These are phyloP conservation scores for Periparus ater DNA, from an alignment of 2,797 vertebrate genomes.

Conservation along the genomic window DNA sequence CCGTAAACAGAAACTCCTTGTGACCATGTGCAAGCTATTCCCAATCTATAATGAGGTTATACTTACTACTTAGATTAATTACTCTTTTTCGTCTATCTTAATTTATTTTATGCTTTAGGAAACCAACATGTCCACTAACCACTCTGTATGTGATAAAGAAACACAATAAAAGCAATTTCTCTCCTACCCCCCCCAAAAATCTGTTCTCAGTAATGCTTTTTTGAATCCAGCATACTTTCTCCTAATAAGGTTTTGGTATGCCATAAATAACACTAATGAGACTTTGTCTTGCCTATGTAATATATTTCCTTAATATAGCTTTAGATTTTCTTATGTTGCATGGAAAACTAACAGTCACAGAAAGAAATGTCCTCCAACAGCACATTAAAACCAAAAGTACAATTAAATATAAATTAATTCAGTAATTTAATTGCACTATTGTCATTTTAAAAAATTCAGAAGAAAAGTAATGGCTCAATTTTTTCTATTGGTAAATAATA, in stretches of 20 bases:
- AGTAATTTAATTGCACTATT: slow-evolving; percentile 79
- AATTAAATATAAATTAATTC: slow-evolving; percentile 86
- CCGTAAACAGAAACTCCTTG: slow-evolving; percentile 69
- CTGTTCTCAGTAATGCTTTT: slow-evolving; percentile 87
- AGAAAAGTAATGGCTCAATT: slow-evolving; percentile 76
- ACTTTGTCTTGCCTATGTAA: slow-evolving; percentile 81
- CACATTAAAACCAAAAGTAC: slow-evolving; percentile 77
- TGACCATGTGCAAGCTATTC: slow-evolving; percentile 70
- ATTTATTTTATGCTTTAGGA: slow-evolving; percentile 86
- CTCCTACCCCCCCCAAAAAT: slow-evolving; percentile 52
- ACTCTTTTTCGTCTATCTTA: slow-evolving; percentile 88
- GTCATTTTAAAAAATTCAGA: slow-evolving; percentile 75
- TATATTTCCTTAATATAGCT: slow-evolving; percentile 83
- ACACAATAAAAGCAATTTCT: slow-evolving; percentile 81
- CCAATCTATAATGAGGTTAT: slow-evolving; percentile 82
- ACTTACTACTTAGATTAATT: slow-evolving; percentile 90
- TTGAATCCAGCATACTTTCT: slow-evolving; percentile 86
- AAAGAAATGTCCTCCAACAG: slow-evolving; percentile 75
- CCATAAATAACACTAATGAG: slow-evolving; percentile 95
- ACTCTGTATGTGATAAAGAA: slow-evolving; percentile 77
- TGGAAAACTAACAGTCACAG: slow-evolving; percentile 77
- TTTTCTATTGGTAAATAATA: slow-evolving; percentile 82
- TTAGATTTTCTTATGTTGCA: slow-evolving; percentile 78
- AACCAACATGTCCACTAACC: slow-evolving; percentile 76
- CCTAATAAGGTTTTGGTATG: slow-evolving; percentile 91